Conservation (phyloP, 2,797 vertebrate genomes). For the Peromyscus nudipes region DNA sequence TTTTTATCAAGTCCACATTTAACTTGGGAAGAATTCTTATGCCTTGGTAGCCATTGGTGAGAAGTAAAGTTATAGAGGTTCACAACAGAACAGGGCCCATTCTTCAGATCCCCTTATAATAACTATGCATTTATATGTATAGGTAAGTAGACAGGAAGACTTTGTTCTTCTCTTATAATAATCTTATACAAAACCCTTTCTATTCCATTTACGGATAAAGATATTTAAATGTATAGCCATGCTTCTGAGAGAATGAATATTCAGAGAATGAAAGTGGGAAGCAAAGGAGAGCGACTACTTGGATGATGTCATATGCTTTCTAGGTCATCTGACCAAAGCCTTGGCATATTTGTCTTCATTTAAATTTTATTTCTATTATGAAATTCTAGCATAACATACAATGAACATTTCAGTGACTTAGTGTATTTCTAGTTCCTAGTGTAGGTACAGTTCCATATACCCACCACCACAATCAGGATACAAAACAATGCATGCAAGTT, state of each 20-base stretch:
- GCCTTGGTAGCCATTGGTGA: neutral
- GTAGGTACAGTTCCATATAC: neutral
- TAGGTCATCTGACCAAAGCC: neutral
- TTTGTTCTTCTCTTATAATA: neutral
- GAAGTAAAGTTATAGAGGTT: neutral
- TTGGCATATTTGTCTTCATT: neutral
- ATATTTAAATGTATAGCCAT: neutral
- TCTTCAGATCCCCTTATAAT: neutral
- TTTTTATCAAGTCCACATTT: constrained; percentile 46
- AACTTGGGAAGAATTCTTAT: constrained; percentile 39
- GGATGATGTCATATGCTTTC: neutral
- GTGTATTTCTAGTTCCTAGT: neutral
- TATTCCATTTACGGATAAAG: neutral
- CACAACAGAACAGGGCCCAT: neutral
- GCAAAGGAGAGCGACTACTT: neutral
- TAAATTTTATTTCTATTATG: neutral
- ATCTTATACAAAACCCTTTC: neutral
- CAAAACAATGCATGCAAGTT: neutral
- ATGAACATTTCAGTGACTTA: neutral
- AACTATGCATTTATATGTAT: neutral
- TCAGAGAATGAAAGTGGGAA: neutral
- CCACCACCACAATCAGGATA: neutral
- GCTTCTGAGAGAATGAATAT: neutral
- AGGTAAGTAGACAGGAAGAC: neutral
- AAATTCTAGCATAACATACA: too few relatives aligned